Evolutionary conservation across 2,113 vertebrate species (phyloP).

Genomic region (Bubo blakistoni): DNA sequence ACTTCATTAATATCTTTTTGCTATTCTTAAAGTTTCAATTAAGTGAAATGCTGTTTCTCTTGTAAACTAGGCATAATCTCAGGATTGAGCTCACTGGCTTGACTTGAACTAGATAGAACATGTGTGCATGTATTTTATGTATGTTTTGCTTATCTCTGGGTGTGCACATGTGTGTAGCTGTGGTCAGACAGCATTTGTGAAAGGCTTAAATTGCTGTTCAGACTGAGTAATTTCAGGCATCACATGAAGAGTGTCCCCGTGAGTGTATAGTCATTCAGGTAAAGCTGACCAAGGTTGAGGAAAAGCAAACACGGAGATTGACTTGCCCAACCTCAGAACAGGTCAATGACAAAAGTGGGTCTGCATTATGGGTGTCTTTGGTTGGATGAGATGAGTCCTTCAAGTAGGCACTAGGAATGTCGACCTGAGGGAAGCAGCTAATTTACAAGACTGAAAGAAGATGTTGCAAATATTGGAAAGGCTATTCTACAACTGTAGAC

Average conservation of each 20-base stretch:
- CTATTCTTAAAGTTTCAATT: not conserved
- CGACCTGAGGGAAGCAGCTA: not conserved
- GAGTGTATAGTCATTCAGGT: not conserved
- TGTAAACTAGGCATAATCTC: not conserved
- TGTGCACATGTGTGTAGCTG: too few species aligned
- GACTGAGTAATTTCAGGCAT: not conserved
- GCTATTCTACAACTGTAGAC: not conserved
- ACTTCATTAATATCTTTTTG: not conserved
- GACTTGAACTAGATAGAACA: not conserved
- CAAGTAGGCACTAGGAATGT: not conserved
- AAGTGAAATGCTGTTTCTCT: not conserved
- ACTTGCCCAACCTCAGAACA: not conserved
- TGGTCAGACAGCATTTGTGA: not conserved
- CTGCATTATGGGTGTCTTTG: not conserved
- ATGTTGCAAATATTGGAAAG: not conserved
- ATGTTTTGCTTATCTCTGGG: not conserved
- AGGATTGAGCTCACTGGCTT: not conserved
- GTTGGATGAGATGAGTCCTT: not conserved
- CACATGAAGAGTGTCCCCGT: accelerated
- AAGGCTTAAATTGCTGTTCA: not conserved
- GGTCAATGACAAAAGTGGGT: not conserved
- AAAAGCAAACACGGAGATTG: not conserved
- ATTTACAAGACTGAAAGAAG: not conserved
- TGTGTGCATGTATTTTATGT: accelerated
- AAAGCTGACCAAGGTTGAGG: not conserved